These are phyloP conservation scores for Nycticorax nycticorax DNA, from an alignment of 2,113 vertebrate genomes.

Conservation along the genomic window DNA sequence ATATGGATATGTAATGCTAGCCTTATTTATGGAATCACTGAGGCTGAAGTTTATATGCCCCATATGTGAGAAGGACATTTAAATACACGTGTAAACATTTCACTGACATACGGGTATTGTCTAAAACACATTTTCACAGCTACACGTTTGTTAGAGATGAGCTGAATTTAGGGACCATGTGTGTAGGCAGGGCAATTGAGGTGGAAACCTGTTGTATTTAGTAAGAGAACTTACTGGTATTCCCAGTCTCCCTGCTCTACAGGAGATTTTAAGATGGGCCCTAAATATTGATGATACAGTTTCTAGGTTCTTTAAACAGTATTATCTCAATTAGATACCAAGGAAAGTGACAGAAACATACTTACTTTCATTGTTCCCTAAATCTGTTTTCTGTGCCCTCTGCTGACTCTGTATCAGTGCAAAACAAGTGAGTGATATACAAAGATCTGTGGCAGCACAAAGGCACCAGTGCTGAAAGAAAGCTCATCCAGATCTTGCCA, in stretches of 20 bases:
- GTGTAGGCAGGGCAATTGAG: background rate
- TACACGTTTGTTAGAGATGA: background rate
- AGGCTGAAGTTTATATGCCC: background rate
- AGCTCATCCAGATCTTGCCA: background rate
- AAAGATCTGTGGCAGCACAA: background rate
- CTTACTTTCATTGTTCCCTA: background rate
- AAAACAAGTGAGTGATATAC: fast-evolving
- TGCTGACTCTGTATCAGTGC: background rate
- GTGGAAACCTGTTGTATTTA: background rate
- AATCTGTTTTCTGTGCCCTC: background rate
- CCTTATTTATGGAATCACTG: background rate
- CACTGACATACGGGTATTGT: background rate
- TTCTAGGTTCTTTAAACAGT: background rate
- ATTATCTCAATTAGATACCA: background rate
- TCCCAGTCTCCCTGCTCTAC: background rate
- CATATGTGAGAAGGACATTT: background rate
- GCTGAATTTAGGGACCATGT: background rate
- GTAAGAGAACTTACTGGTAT: background rate
- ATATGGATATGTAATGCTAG: background rate
- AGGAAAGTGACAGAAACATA: background rate
- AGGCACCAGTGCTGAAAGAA: background rate
- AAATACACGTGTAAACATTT: background rate
- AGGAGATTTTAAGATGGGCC: background rate
- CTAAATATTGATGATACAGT: background rate
- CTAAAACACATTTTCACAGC: background rate